Evolutionary conservation across 2,888 invertebrate species (phyloP).

Genomic region (Folsomia candida): DNA sequence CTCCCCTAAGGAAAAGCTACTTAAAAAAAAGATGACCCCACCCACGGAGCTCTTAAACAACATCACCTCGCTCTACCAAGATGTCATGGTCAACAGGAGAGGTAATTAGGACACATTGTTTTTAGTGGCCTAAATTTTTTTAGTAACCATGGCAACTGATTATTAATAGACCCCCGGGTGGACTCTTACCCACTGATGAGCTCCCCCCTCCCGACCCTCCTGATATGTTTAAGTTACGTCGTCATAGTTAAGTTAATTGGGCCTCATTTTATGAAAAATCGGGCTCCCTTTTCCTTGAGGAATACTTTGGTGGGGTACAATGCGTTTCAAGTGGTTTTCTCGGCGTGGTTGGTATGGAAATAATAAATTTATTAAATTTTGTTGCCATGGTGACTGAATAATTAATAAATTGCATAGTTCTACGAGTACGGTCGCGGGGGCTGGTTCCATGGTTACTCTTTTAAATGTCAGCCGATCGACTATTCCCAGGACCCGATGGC

Average conservation of each 20-base stretch:
- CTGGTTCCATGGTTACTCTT: slow-evolving; percentile 86
- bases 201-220: slow-evolving; percentile 85
- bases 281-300: slow-evolving; percentile 76
- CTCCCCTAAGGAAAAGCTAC: too few relatives aligned
- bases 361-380: slow-evolving; percentile 4
- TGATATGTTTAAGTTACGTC: slow-evolving; percentile 84
- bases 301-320: slow-evolving; percentile 78
- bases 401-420: slow-evolving; percentile 50
- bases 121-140: too few relatives aligned
- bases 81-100: neutral
- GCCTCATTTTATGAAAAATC: slow-evolving; percentile 79
- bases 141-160: too few relatives aligned
- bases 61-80: neutral
- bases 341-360: slow-evolving; percentile 15
- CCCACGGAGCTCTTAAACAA: neutral
- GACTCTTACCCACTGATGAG: slow-evolving; percentile 91
- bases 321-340: slow-evolving; percentile 57
- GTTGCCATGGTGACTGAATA: too few relatives aligned
- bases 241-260: slow-evolving; percentile 83
- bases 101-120: neutral
- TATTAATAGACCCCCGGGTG: slow-evolving; percentile 84
- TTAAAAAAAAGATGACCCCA: too few relatives aligned
- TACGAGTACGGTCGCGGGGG: slow-evolving; percentile 81
- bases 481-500: slow-evolving; percentile 76
- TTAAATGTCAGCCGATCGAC: slow-evolving; percentile 88